phyloP scores from a whole-genome alignment of 2,888 invertebrate genomes.

The Autographa pulchrina region DNA sequence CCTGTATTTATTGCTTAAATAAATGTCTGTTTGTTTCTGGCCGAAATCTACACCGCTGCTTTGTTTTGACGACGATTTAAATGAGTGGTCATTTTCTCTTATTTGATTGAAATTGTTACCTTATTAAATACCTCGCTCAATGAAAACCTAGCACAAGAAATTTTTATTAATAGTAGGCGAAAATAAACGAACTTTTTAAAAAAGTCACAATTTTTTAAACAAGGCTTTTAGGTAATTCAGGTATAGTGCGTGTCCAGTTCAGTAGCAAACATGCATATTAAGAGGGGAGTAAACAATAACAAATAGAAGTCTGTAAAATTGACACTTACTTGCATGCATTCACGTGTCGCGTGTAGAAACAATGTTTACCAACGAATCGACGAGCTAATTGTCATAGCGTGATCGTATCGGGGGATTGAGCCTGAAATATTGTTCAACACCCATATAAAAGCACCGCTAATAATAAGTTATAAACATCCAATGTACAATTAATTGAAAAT shows the following conservation, averaged over 20 bases:
- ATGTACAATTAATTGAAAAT: slow-evolving; percentile 42
- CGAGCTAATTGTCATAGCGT: slow-evolving; percentile 59
- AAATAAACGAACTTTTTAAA: too few relatives aligned
- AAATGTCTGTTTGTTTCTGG: neutral
- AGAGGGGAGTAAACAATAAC: neutral
- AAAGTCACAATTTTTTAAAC: too few relatives aligned
- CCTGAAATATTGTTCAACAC: slow-evolving; percentile 42
- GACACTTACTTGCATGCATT: slow-evolving; percentile 6
- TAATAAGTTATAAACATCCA: slow-evolving; percentile 28
- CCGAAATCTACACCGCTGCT: neutral
- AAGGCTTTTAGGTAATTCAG: too few relatives aligned
- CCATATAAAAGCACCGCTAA: slow-evolving; percentile 32
- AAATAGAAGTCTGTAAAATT: neutral
- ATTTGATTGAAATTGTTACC: too few relatives aligned
- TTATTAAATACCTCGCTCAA: too few relatives aligned
- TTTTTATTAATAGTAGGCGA: too few relatives aligned
- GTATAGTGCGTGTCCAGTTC: neutral
- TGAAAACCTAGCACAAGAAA: too few relatives aligned
- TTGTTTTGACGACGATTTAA: too few relatives aligned
- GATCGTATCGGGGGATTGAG: slow-evolving; percentile 52
- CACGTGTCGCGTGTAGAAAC: slow-evolving; percentile 33
- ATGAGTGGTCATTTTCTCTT: too few relatives aligned
- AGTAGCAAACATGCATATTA: neutral
- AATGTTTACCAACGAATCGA: slow-evolving; percentile 52
- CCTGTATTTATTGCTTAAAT: neutral